Evolutionary conservation across 2,113 vertebrate genomes (phyloP).

Genomic region (Aptenodytes patagonicus): DNA sequence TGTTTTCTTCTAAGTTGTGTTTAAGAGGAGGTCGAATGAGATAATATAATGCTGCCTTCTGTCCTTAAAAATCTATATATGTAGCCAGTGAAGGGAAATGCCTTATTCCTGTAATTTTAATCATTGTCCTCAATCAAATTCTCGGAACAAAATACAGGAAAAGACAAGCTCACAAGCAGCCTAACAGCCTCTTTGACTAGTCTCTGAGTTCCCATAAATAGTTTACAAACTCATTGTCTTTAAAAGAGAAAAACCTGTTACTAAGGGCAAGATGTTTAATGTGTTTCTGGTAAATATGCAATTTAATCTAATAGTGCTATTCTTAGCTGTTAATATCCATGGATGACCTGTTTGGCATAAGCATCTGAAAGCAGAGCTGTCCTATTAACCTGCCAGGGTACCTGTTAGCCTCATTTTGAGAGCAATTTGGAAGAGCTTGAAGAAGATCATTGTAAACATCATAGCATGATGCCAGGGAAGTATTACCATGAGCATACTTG

Average conservation of each 20-base stretch:
- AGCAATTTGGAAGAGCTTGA: not conserved
- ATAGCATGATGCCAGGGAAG: not conserved
- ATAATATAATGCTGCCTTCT: not conserved
- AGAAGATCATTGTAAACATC: not conserved
- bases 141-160: not conserved
- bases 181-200: not conserved
- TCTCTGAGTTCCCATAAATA: not conserved
- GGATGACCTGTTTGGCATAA: not conserved
- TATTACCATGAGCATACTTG: not conserved
- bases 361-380: slow-evolving; percentile 2
- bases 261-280: not conserved
- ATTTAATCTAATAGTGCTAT: not conserved
- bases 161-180: not conserved
- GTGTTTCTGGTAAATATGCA: not conserved
- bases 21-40: not conserved
- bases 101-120: not conserved
- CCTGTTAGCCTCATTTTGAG: not conserved
- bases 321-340: not conserved
- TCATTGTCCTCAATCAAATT: not conserved
- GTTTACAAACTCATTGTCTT: slow-evolving; percentile 26
- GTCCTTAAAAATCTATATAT: not conserved
- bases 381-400: not conserved
- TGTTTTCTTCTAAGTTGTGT: not conserved
- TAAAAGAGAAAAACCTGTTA: not conserved
- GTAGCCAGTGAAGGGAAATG: not conserved